A percentile compares a stretch with the other conserved stretches of the same genome.
These are phyloP conservation scores for Pocillopora verrucosa DNA, from an alignment of 64 coral and sea anemone species.

Conservation along the genomic window DNA sequence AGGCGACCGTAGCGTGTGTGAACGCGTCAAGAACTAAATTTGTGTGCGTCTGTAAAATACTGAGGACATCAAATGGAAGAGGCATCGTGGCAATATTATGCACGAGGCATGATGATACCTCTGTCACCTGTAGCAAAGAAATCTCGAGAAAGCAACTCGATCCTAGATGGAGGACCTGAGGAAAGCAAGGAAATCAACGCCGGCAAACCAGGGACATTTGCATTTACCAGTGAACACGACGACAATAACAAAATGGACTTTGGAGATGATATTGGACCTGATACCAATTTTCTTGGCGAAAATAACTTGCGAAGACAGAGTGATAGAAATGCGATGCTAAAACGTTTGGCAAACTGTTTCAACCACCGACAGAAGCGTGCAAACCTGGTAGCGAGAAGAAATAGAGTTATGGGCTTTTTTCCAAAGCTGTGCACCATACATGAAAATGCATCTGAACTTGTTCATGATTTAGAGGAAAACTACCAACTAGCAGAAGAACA, in stretches of 20 bases:
- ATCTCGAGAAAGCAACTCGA: not conserved
- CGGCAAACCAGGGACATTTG: not conserved
- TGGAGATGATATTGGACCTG: not conserved
- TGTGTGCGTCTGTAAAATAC: not conserved
- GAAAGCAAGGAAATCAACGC: not conserved
- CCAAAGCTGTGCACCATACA: constrained; percentile 19
- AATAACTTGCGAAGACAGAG: not conserved
- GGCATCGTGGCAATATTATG: constrained; percentile 12
- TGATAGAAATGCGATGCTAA: constrained; percentile 11
- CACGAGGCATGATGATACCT: not conserved
- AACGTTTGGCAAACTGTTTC: constrained; percentile 22
- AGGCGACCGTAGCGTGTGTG: not conserved
- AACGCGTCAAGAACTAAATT: not conserved
- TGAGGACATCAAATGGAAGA: not conserved
- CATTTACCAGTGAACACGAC: not conserved
- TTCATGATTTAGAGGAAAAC: not conserved
- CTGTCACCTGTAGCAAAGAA: constrained; percentile 27
- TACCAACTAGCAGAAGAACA: not conserved
- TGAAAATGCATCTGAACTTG: constrained; percentile 20
- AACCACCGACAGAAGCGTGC: not conserved
- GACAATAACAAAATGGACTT: not conserved
- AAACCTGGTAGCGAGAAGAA: not conserved
- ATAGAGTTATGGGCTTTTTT: constrained; percentile 16
- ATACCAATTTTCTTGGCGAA: not conserved
- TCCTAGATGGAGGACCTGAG: too few relatives aligned